phyloP scores from a whole-genome alignment of 2,888 invertebrate genomes.

The Acanthopleura granulata region DNA sequence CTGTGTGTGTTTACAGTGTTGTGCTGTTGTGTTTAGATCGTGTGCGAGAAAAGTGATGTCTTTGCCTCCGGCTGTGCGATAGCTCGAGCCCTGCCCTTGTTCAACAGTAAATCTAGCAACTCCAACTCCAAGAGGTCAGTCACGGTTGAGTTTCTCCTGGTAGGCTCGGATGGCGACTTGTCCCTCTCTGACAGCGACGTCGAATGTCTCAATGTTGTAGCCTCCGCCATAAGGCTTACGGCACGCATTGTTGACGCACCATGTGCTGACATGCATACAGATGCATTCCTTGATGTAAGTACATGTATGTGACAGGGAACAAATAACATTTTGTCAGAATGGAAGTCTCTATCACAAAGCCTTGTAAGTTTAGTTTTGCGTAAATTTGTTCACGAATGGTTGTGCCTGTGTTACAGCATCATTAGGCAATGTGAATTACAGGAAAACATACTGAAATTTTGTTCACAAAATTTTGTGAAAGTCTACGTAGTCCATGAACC shows the following conservation, averaged over 20 bases:
- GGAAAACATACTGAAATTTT: too few relatives aligned
- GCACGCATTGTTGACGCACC: slow-evolving; percentile 89
- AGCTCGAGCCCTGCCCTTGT: slow-evolving; percentile 85
- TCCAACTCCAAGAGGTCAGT: slow-evolving; percentile 45
- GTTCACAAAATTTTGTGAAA: too few relatives aligned
- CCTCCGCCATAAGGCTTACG: slow-evolving; percentile 76
- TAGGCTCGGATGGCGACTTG: slow-evolving; percentile 73
- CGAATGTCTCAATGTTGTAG: slow-evolving; percentile 59
- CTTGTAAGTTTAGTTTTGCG: too few relatives aligned
- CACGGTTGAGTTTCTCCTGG: slow-evolving; percentile 71
- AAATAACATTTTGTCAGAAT: too few relatives aligned
- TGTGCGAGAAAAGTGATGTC: slow-evolving; percentile 83
- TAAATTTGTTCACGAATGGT: too few relatives aligned
- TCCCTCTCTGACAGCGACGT: slow-evolving; percentile 59
- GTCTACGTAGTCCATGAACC: too few relatives aligned
- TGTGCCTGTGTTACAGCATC: too few relatives aligned
- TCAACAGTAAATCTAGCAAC: slow-evolving; percentile 74
- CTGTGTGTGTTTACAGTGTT: not conserved
- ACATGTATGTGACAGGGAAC: not conserved
- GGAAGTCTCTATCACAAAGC: too few relatives aligned
- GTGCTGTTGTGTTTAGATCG: slow-evolving; percentile 72
- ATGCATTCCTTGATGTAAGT: slow-evolving; percentile 80
- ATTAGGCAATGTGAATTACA: too few relatives aligned
- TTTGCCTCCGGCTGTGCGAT: slow-evolving; percentile 86
- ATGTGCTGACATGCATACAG: slow-evolving; percentile 86